phyloP scores from a whole-genome alignment of 1,140 invertebrate genomes.

The Tetragonula clypearis region DNA sequence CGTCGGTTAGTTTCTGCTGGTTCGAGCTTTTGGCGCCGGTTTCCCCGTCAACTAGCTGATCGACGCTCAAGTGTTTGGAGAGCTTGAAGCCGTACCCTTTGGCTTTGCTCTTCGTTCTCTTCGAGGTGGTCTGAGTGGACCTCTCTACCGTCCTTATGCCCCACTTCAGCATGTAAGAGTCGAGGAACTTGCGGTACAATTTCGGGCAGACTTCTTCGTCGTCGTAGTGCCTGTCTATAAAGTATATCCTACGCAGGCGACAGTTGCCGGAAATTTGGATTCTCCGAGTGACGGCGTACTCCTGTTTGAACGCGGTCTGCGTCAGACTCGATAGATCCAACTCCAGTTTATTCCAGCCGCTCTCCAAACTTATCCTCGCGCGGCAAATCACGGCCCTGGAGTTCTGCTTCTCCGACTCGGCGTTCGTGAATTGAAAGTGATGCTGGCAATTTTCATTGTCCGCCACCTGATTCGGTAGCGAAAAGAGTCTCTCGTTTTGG shows the following conservation, averaged over 20 bases:
- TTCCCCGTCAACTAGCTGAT: neutral
- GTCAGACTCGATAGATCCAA: constrained; percentile 66
- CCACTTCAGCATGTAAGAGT: constrained; percentile 74
- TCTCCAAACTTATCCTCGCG: constrained; percentile 52
- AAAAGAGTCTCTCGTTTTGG: neutral
- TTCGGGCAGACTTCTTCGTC: constrained; percentile 61
- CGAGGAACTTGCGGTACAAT: constrained; percentile 69
- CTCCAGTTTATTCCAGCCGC: constrained; percentile 73
- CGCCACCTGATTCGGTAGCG: constrained; percentile 43
- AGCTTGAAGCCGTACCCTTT: neutral
- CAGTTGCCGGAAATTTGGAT: constrained; percentile 70
- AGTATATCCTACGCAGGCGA: constrained; percentile 71
- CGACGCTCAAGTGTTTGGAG: neutral
- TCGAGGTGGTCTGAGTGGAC: constrained; percentile 64
- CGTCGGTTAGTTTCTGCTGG: neutral
- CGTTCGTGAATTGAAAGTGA: constrained; percentile 55
- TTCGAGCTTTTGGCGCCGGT: neutral
- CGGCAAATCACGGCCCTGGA: constrained; percentile 28
- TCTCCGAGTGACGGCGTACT: constrained; percentile 63
- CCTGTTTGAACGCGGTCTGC: constrained; percentile 58
- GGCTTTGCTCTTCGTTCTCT: constrained; percentile 24
- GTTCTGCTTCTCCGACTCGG: constrained; percentile 48
- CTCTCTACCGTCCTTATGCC: constrained; percentile 63
- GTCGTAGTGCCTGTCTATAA: constrained; percentile 69
- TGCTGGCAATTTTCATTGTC: constrained; percentile 53